phyloP scores from a whole-genome alignment of 2,113 vertebrate species.

The Alaudala cheleensis region DNA sequence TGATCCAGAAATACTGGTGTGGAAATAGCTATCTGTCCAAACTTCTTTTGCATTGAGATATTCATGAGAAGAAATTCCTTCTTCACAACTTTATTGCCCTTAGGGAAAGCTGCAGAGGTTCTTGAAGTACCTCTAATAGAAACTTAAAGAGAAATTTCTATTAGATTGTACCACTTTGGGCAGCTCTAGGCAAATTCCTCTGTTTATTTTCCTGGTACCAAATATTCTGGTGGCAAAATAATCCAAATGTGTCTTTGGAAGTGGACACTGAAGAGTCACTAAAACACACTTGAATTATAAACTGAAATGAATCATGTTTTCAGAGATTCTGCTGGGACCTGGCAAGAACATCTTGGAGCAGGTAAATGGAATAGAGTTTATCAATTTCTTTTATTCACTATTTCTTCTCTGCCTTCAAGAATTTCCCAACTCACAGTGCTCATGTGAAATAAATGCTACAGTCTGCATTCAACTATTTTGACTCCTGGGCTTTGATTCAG shows the following conservation, averaged over 20 bases:
- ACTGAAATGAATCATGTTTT: neutral
- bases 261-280: constrained; percentile 9
- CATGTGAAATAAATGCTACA: neutral
- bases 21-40: neutral
- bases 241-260: constrained; percentile 37
- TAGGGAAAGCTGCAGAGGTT: neutral
- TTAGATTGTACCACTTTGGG: neutral
- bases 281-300: constrained; percentile 19
- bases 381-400: neutral
- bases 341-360: neutral
- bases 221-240: constrained; percentile 61
- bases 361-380: neutral
- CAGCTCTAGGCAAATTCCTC: constrained; percentile 43
- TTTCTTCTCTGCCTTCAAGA: neutral
- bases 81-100: neutral
- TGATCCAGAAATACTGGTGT: neutral
- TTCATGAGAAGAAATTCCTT: neutral
- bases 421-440: neutral
- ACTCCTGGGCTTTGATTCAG: neutral
- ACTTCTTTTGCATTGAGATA: neutral
- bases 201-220: constrained; percentile 27
- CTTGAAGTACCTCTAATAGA: too few species aligned
- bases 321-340: neutral
- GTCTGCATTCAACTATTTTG: neutral
- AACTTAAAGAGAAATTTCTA: neutral